Evolutionary conservation across 2,113 vertebrate genomes (phyloP).

Genomic region (Clarias gariepinus): DNA sequence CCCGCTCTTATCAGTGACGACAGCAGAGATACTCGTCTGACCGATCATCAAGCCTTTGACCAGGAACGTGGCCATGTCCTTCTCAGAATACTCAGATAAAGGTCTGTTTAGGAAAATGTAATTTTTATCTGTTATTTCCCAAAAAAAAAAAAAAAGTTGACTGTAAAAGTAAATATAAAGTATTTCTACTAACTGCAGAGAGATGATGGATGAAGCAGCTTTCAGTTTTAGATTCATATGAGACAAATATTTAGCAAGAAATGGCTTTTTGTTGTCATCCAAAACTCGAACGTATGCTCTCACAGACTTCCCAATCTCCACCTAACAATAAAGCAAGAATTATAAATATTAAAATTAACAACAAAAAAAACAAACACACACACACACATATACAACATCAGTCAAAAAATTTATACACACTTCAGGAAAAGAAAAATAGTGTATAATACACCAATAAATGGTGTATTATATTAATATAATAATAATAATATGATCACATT

Average conservation of each 20-base stretch:
- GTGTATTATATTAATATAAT: no score
- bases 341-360: background rate
- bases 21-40: slow-evolving; percentile 85
- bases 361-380: background rate
- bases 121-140: background rate
- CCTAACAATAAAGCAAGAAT: slow-evolving; percentile 71
- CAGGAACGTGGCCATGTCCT: slow-evolving; percentile 80
- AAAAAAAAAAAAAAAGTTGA: background rate
- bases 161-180: background rate
- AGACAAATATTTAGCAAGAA: slow-evolving; percentile 81
- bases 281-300: slow-evolving; percentile 87
- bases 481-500: no score
- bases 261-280: slow-evolving; percentile 87
- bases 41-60: slow-evolving; percentile 82
- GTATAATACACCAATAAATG: no score
- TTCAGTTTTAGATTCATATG: slow-evolving; percentile 89
- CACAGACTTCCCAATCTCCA: slow-evolving; percentile 91
- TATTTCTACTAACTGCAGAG: slow-evolving; percentile 80
- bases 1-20: slow-evolving; percentile 76
- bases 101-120: background rate
- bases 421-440: no score
- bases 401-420: no score
- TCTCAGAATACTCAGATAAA: slow-evolving; percentile 74
- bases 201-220: slow-evolving; percentile 84
- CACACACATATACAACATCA: no score